Evolutionary conservation across 2,888 invertebrate genomes (phyloP).

Genomic region (Coecobrya sp.): DNA sequence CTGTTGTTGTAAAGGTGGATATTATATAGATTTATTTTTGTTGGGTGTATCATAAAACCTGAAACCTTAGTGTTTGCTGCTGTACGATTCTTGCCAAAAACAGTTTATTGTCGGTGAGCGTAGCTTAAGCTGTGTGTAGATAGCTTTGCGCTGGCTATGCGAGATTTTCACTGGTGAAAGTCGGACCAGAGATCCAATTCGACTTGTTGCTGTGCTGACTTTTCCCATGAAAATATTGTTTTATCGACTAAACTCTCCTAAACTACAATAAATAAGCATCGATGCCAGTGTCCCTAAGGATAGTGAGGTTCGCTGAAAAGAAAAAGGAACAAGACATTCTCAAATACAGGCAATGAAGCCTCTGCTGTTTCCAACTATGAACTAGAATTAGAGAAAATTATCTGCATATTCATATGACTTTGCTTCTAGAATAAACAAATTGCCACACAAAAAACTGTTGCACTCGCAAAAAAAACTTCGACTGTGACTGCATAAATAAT

Average conservation of each 20-base stretch:
- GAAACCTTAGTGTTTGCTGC: neutral
- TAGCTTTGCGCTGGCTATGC: constrained; percentile 20
- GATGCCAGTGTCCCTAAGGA: constrained; percentile 19
- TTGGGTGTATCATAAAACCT: constrained; percentile 74
- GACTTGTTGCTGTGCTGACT: constrained; percentile 59
- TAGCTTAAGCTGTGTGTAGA: constrained; percentile 4
- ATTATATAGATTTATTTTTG: constrained; percentile 67
- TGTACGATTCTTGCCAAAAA: constrained; percentile 67
- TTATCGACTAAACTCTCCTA: constrained; percentile 45
- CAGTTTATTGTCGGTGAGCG: constrained; percentile 24
- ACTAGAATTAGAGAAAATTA: neutral
- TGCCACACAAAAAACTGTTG: constrained; percentile 28
- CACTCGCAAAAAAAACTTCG: neutral
- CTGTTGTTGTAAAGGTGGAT: constrained; percentile 29
- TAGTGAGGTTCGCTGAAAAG: neutral
- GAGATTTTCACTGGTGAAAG: constrained; percentile 41
- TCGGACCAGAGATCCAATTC: constrained; percentile 8
- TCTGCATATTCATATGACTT: neutral
- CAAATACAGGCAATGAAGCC: neutral
- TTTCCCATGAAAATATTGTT: constrained; percentile 13
- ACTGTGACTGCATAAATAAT: neutral
- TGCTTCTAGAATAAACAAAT: neutral
- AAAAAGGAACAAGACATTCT: neutral
- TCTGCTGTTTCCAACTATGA: neutral
- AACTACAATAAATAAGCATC: constrained; percentile 52